These are phyloP conservation scores for Chlorodrepanis virens DNA, from an alignment of 2,113 vertebrate species.

Conservation along the genomic window DNA sequence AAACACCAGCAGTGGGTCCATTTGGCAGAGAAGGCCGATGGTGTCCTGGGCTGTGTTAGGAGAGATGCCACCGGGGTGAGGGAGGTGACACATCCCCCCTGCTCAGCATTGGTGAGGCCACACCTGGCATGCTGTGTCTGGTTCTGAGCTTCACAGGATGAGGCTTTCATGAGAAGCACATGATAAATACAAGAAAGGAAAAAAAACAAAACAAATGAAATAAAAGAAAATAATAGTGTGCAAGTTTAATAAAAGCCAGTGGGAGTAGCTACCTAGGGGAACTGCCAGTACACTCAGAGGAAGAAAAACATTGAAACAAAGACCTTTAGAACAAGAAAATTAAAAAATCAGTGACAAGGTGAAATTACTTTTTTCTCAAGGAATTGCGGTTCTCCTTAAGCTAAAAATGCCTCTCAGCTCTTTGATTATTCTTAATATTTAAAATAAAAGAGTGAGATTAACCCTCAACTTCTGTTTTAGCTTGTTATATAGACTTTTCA, in stretches of 20 bases:
- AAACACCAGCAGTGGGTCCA: accelerated
- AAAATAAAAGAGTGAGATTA: background rate
- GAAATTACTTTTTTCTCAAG: background rate
- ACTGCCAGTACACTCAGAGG: background rate
- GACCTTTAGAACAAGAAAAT: background rate
- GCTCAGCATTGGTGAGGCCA: background rate
- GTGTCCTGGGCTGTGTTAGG: background rate
- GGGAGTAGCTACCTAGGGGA: background rate
- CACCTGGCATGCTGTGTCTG: background rate
- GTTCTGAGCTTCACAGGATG: background rate
- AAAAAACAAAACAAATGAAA: background rate
- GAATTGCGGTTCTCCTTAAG: background rate
- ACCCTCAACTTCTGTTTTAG: background rate
- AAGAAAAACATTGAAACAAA: background rate
- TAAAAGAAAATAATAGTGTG: background rate
- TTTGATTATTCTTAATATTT: background rate
- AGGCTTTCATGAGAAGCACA: background rate
- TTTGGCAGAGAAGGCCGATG: background rate
- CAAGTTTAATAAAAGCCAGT: background rate
- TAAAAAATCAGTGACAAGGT: background rate
- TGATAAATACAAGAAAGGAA: background rate
- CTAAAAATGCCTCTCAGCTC: background rate
- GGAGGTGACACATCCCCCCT: background rate
- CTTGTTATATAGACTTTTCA: background rate
- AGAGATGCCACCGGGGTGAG: no score